These are phyloP conservation scores for Armadillidium nasatum DNA, from an alignment of 1,140 invertebrate species.

Conservation along the genomic window DNA sequence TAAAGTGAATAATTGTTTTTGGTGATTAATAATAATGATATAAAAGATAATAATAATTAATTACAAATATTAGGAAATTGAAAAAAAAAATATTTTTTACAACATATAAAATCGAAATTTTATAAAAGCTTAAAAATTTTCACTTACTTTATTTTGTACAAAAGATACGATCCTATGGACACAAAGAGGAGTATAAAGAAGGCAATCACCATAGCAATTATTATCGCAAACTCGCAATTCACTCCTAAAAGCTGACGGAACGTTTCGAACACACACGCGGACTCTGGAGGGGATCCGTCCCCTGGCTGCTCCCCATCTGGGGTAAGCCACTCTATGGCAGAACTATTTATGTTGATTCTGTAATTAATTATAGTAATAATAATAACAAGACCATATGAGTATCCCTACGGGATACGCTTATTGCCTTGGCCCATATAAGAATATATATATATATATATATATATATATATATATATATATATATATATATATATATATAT, in stretches of 20 bases:
- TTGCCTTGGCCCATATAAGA: too few relatives aligned
- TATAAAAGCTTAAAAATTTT: too few relatives aligned
- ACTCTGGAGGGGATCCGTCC: slow-evolving; percentile 60
- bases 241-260: slow-evolving; percentile 62
- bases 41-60: too few relatives aligned
- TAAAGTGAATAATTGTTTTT: too few relatives aligned
- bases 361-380: slow-evolving; percentile 13
- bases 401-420: too few relatives aligned
- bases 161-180: slow-evolving; percentile 59
- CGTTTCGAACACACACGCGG: slow-evolving; percentile 61
- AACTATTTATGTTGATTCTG: slow-evolving; percentile 55
- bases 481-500: not conserved
- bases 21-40: too few relatives aligned
- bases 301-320: slow-evolving; percentile 56
- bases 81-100: too few relatives aligned
- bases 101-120: too few relatives aligned
- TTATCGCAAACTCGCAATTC: slow-evolving; percentile 66
- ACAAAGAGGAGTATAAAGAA: slow-evolving; percentile 60
- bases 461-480: slow-evolving; percentile 44
- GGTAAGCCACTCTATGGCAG: slow-evolving; percentile 61
- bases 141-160: slow-evolving; percentile 65
- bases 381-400: not conserved
- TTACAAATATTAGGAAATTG: too few relatives aligned
- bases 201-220: slow-evolving; percentile 65
- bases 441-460: slow-evolving; percentile 24